These are phyloP conservation scores for Synaphobranchus kaupii DNA, from an alignment of 2,797 vertebrate species.

Conservation along the genomic window DNA sequence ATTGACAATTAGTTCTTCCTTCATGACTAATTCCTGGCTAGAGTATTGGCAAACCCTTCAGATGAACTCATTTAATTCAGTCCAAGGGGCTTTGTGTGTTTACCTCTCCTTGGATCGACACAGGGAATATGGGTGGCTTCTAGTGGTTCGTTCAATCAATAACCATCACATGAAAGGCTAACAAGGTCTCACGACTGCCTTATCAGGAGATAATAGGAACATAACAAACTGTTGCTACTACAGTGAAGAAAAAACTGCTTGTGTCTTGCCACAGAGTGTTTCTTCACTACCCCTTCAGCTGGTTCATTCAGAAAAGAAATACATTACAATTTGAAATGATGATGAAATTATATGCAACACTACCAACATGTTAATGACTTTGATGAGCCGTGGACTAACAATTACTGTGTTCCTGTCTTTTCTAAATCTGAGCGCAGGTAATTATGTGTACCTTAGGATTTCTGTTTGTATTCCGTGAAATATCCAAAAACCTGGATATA, in stretches of 20 bases:
- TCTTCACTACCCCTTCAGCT: neutral
- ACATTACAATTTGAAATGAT: neutral
- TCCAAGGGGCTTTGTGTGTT: conserved; percentile 7
- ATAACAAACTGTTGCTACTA: conserved; percentile 24
- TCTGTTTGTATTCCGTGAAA: neutral
- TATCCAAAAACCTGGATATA: neutral
- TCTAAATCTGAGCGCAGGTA: neutral
- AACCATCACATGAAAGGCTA: conserved; percentile 35
- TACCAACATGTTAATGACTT: neutral
- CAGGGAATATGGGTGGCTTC: neutral
- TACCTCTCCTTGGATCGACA: neutral
- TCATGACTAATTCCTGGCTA: conserved; percentile 6
- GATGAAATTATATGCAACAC: conserved; percentile 12
- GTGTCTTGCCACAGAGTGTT: neutral
- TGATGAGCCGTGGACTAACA: neutral
- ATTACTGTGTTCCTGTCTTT: neutral
- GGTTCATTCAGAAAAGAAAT: neutral
- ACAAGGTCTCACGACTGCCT: conserved; percentile 15
- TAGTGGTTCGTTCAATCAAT: conserved; percentile 29
- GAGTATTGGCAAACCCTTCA: neutral
- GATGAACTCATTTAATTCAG: neutral
- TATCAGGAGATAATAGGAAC: conserved; percentile 27
- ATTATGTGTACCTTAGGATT: neutral
- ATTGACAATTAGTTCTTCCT: conserved; percentile 30
- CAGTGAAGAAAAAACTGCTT: conserved; percentile 21